phyloP scores from a whole-genome alignment of 1,140 invertebrate species.

The Amyelois transitella region DNA sequence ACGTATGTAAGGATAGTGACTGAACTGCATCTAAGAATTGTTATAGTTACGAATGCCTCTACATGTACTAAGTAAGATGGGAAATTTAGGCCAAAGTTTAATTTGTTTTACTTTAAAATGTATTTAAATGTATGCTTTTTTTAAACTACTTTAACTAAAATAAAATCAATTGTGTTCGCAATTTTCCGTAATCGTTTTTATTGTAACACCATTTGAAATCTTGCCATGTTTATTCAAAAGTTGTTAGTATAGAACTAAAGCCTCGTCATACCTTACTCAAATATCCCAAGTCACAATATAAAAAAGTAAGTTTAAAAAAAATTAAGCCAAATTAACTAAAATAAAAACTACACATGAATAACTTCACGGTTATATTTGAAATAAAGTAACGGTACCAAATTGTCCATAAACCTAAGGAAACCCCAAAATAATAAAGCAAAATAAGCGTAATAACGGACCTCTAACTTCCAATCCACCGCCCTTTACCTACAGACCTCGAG shows the following conservation, averaged over 20 bases:
- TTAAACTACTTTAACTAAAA: too few species aligned
- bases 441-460: not conserved
- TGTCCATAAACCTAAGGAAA: not conserved
- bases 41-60: not conserved
- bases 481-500: not conserved
- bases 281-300: not conserved
- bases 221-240: too few species aligned
- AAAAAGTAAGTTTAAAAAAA: not conserved
- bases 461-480: not conserved
- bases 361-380: not conserved
- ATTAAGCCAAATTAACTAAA: not conserved
- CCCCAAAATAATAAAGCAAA: not conserved
- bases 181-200: too few species aligned
- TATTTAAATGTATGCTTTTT: too few species aligned
- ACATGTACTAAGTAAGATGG: too few species aligned
- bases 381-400: not conserved
- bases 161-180: too few species aligned
- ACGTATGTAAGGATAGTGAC: not conserved
- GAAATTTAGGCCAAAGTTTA: too few species aligned
- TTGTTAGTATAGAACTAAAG: too few species aligned
- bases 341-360: not conserved
- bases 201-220: too few species aligned
- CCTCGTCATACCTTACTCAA: too few species aligned
- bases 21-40: not conserved
- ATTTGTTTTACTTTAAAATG: too few species aligned